These are phyloP conservation scores for Pangasius larnaudii DNA, from an alignment of 2,797 vertebrate genomes.

Conservation along the genomic window DNA sequence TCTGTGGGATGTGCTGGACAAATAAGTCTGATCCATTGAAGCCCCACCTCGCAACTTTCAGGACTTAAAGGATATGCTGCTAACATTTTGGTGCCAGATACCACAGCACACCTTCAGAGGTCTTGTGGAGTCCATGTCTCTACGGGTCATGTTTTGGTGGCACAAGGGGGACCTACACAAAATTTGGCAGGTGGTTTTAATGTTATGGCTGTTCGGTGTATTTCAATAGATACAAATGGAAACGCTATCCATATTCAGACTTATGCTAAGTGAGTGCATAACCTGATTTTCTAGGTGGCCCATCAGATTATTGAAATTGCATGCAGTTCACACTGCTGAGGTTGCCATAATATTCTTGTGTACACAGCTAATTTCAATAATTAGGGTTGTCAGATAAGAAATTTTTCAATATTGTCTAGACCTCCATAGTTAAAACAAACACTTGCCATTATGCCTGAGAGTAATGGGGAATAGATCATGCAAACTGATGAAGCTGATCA, in stretches of 20 bases:
- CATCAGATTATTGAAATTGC: neutral
- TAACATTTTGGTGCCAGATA: too few species aligned
- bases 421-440: neutral
- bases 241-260: neutral
- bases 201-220: neutral
- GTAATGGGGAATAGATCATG: neutral
- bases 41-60: too few species aligned
- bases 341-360: slow-evolving; percentile 6
- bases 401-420: neutral
- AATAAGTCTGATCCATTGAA: too few species aligned
- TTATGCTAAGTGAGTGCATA: neutral
- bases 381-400: neutral
- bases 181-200: too few species aligned
- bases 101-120: too few species aligned
- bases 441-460: neutral
- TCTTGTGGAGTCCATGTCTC: too few species aligned
- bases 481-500: neutral
- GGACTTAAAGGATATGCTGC: too few species aligned
- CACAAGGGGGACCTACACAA: too few species aligned
- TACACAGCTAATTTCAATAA: neutral
- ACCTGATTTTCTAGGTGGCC: slow-evolving; percentile 4
- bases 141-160: too few species aligned
- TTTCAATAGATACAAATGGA: neutral
- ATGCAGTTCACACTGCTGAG: neutral
- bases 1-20: too few species aligned